Percentiles rank a stretch among this genome's conserved stretches.
These are phyloP conservation scores for Irena cyanogastra DNA, from an alignment of 2,113 vertebrate species.

Conservation along the genomic window DNA sequence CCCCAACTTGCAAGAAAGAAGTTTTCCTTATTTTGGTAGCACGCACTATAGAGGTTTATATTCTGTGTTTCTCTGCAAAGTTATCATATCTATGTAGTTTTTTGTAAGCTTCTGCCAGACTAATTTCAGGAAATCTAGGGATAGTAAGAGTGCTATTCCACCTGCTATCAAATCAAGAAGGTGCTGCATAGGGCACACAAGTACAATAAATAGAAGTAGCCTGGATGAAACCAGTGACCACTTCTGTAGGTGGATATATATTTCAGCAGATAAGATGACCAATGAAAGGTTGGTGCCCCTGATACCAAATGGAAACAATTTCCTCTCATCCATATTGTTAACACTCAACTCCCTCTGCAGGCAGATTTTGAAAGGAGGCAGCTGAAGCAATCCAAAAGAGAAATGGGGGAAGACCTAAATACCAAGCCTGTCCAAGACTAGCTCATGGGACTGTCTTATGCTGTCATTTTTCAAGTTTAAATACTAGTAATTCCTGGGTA, in stretches of 20 bases:
- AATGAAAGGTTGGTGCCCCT: not conserved
- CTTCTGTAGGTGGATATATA: not conserved
- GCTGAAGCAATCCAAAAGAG: not conserved
- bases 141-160: not conserved
- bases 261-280: not conserved
- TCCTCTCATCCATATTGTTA: rapidly evolving
- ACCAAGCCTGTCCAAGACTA: not conserved
- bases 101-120: not conserved
- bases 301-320: not conserved
- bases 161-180: not conserved
- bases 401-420: not conserved
- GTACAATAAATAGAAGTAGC: not conserved
- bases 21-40: not conserved
- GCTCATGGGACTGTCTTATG: not conserved
- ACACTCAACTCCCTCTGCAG: not conserved
- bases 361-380: not conserved
- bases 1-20: not conserved
- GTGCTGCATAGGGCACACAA: not conserved
- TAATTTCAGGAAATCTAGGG: not conserved
- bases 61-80: not conserved
- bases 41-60: not conserved
- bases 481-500: not conserved
- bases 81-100: not conserved
- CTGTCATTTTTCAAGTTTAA: not conserved
- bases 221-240: not conserved